Percentiles rank a stretch among this genome's conserved stretches.
phyloP scores from a whole-genome alignment of 2,888 invertebrate species.

The Gonocerus acuteangulatus region DNA sequence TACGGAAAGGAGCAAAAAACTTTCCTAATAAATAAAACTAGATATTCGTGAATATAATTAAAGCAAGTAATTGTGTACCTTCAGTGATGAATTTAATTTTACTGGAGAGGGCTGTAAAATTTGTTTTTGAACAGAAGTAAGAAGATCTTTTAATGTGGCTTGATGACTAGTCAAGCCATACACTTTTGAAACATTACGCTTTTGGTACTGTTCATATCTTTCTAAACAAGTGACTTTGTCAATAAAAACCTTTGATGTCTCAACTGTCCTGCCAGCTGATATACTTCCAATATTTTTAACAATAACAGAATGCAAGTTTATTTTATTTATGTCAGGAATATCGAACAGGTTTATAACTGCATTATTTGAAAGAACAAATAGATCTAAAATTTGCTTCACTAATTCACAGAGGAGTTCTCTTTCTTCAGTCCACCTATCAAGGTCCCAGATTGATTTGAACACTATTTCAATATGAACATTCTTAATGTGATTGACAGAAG shows the following conservation, averaged over 20 bases:
- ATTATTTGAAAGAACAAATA: slow-evolving; percentile 38
- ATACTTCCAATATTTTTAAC: slow-evolving; percentile 35
- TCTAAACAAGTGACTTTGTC: slow-evolving; percentile 34
- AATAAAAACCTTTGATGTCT: slow-evolving; percentile 38
- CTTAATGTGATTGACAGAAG: slow-evolving; percentile 32
- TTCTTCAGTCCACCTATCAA: slow-evolving; percentile 33
- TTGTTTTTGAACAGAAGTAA: too few relatives aligned
- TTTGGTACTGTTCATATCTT: slow-evolving; percentile 36
- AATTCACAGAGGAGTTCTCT: slow-evolving; percentile 23
- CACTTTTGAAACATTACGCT: too few relatives aligned
- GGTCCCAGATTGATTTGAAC: slow-evolving; percentile 32
- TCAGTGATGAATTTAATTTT: background rate
- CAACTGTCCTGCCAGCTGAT: slow-evolving; percentile 36
- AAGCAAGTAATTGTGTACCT: too few relatives aligned
- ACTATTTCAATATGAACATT: slow-evolving; percentile 36
- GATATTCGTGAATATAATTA: too few relatives aligned
- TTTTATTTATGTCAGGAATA: slow-evolving; percentile 31
- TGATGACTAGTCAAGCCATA: too few relatives aligned
- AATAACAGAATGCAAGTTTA: slow-evolving; percentile 38
- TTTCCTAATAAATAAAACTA: too few relatives aligned
- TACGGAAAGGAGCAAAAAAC: too few relatives aligned
- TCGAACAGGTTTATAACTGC: slow-evolving; percentile 37
- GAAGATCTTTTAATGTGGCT: too few relatives aligned
- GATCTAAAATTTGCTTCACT: slow-evolving; percentile 38
- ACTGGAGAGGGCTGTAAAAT: background rate